Evolutionary conservation across 2,888 invertebrate genomes (phyloP).

Genomic region (Leucoma salicis): DNA sequence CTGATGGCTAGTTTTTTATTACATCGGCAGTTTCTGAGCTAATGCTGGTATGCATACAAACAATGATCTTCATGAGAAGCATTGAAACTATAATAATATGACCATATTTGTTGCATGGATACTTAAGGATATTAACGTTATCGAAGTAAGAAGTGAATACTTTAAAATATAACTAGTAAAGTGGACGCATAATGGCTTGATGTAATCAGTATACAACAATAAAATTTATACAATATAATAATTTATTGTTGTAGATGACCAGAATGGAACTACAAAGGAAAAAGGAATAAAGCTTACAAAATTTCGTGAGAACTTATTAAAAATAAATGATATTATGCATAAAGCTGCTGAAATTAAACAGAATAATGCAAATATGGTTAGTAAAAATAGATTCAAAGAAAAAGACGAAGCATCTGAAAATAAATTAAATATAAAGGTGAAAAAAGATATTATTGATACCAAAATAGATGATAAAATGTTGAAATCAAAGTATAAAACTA

Average conservation of each 20-base stretch:
- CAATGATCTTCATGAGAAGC: too few relatives aligned
- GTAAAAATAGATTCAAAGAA: neutral
- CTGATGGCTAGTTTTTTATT: too few relatives aligned
- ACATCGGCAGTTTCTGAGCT: too few relatives aligned
- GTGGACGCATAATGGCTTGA: too few relatives aligned
- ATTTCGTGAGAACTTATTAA: constrained; percentile 18
- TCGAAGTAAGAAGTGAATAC: too few relatives aligned
- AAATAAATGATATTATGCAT: constrained; percentile 3
- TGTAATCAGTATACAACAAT: too few relatives aligned
- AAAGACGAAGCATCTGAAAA: neutral
- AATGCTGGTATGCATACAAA: too few relatives aligned
- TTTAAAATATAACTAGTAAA: too few relatives aligned
- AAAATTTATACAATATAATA: neutral
- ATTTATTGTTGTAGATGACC: constrained; percentile 39
- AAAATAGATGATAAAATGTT: constrained; percentile 18
- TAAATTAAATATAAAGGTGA: constrained; percentile 5
- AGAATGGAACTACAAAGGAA: constrained; percentile 28
- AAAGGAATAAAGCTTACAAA: constrained; percentile 11
- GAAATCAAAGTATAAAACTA: constrained; percentile 21
- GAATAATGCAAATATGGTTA: neutral
- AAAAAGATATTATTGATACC: neutral
- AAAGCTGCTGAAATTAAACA: neutral
- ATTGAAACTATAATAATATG: too few relatives aligned
- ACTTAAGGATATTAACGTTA: too few relatives aligned
- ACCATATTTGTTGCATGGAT: too few relatives aligned